phyloP scores from a whole-genome alignment of 2,797 vertebrate genomes.

The Leuciscus waleckii region DNA sequence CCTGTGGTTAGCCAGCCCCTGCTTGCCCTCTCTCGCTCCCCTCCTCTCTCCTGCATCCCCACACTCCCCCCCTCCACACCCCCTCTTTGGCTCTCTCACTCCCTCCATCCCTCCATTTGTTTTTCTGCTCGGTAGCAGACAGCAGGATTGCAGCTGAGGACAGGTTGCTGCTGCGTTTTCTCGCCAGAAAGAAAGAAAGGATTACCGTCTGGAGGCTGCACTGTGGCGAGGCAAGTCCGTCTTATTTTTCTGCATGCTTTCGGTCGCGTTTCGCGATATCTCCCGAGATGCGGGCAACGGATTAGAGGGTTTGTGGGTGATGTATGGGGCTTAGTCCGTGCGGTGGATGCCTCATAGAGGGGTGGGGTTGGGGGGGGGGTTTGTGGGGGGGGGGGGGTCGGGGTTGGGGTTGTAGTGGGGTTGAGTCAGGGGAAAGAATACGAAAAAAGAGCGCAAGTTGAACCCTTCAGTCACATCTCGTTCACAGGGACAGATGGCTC shows the following conservation, averaged over 20 bases:
- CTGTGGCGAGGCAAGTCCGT: constrained; percentile 85
- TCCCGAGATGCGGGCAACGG: constrained; percentile 21
- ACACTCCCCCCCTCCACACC: constrained; percentile 59
- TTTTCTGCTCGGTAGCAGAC: constrained; percentile 59
- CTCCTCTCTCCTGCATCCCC: constrained; percentile 70
- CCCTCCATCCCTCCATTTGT: constrained; percentile 44
- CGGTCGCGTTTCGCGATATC: constrained; percentile 10
- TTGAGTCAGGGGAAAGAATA: constrained; percentile 56
- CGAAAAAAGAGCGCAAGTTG: constrained; percentile 53
- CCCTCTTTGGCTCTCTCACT: constrained; percentile 46
- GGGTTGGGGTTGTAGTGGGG: constrained; percentile 63
- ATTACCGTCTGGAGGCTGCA: constrained; percentile 79
- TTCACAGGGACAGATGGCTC: constrained; percentile 83
- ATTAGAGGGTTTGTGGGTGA: constrained; percentile 44
- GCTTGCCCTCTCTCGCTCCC: constrained; percentile 72
- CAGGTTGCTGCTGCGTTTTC: constrained; percentile 69
- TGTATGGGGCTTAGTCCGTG: constrained; percentile 31
- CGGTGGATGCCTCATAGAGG: constrained; percentile 70
- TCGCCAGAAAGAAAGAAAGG: constrained; percentile 74
- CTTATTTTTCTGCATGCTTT: constrained; percentile 63
- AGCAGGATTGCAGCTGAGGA: constrained; percentile 74
- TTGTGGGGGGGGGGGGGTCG: constrained; percentile 71
- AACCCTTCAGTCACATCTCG: constrained; percentile 70
- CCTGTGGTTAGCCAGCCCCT: constrained; percentile 79
- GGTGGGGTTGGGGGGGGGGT: constrained; percentile 67